Evolutionary conservation across 2,797 vertebrate species (phyloP).

Genomic region (Rhabdophis nuchalis): DNA sequence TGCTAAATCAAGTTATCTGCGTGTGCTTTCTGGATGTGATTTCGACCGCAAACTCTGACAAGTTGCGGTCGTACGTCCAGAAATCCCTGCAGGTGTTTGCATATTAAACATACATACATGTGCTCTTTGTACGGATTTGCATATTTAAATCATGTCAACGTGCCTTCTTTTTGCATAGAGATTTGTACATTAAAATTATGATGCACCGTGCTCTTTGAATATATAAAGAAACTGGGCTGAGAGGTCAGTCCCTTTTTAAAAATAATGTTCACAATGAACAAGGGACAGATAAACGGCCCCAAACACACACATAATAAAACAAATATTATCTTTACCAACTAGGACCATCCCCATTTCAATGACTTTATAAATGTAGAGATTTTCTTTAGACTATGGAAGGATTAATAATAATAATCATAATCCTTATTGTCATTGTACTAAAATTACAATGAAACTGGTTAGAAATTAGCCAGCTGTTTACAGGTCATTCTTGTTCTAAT

Average conservation of each 20-base stretch:
- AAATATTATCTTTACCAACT: conserved; percentile 54
- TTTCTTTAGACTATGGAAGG: neutral
- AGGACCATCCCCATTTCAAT: conserved; percentile 57
- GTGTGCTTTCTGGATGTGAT: too few species aligned
- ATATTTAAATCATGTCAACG: neutral
- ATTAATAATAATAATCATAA: too few species aligned
- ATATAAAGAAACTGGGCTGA: neutral
- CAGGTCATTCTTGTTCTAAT: neutral
- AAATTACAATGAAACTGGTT: too few species aligned
- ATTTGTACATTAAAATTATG: neutral
- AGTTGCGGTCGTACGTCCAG: too few species aligned
- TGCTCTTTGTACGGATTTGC: neutral
- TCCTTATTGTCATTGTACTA: too few species aligned
- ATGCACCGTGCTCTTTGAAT: neutral
- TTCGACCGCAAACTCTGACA: too few species aligned
- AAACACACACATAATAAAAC: neutral
- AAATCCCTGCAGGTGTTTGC: neutral
- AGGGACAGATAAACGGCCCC: conserved; percentile 27
- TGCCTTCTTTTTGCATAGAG: neutral
- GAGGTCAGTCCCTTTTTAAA: neutral
- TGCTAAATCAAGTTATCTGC: too few species aligned
- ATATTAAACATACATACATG: neutral
- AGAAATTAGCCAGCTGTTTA: neutral
- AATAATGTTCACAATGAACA: conserved; percentile 39
- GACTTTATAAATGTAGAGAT: conserved; percentile 48